phyloP scores from a whole-genome alignment of 2,888 invertebrate genomes.

The Meandrusa payeni region DNA sequence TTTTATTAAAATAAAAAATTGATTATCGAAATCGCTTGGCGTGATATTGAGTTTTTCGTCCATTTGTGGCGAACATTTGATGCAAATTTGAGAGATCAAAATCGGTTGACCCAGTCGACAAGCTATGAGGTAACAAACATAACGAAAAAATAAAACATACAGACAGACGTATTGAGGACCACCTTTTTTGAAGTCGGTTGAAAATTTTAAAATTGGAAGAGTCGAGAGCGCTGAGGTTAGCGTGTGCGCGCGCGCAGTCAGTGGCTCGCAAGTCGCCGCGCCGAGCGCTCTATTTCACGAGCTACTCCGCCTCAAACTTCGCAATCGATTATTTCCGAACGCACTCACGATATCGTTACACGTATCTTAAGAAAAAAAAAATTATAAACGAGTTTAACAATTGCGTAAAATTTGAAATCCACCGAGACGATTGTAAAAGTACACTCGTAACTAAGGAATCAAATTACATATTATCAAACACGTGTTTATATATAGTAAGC shows the following conservation, averaged over 20 bases:
- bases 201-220: conserved; percentile 71
- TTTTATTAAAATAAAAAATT: too few relatives aligned
- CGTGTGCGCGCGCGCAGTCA: conserved; percentile 59
- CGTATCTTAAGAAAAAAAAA: conserved; percentile 25
- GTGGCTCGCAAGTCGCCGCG: conserved; percentile 72
- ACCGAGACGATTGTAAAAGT: conserved; percentile 15
- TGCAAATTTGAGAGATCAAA: too few relatives aligned
- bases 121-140: too few relatives aligned
- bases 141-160: too few relatives aligned
- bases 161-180: too few relatives aligned
- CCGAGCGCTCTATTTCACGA: conserved; percentile 62
- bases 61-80: too few relatives aligned
- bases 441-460: conserved; percentile 34
- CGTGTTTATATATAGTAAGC: conserved; percentile 71
- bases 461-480: conserved; percentile 54
- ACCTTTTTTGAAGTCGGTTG: too few relatives aligned
- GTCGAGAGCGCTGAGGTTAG: conserved; percentile 46
- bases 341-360: conserved; percentile 42
- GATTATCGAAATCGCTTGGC: too few relatives aligned
- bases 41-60: too few relatives aligned
- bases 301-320: conserved; percentile 49
- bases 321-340: conserved; percentile 58
- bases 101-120: too few relatives aligned
- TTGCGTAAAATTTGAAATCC: conserved; percentile 25
- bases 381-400: conserved; percentile 18